phyloP scores from a whole-genome alignment of 2,113 vertebrate genomes.

The Alouatta palliata region DNA sequence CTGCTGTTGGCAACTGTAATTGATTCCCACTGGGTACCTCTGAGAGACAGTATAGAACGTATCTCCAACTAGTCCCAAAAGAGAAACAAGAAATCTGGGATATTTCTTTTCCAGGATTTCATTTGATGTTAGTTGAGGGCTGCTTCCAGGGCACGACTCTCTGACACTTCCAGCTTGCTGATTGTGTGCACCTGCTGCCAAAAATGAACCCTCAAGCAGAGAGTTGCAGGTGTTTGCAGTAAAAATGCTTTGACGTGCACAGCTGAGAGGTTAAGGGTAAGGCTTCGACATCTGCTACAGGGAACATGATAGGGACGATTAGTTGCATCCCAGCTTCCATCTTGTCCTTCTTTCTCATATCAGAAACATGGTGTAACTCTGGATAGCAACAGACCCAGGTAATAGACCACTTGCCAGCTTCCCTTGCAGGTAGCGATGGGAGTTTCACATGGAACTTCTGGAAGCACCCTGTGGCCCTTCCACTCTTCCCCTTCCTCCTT shows the following conservation, averaged over 20 bases:
- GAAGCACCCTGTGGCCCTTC: neutral
- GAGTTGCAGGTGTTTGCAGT: neutral
- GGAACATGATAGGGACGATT: neutral
- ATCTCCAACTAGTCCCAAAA: neutral
- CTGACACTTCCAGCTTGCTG: neutral
- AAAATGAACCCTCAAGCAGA: neutral
- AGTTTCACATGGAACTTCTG: neutral
- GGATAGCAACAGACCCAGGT: neutral
- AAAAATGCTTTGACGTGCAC: neutral
- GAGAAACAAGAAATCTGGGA: neutral
- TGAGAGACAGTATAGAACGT: neutral
- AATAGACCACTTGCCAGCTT: neutral
- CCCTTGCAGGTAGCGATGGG: neutral
- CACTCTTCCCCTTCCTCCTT: neutral
- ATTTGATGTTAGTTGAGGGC: neutral
- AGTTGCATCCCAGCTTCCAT: neutral
- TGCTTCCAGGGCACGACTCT: neutral
- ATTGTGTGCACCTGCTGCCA: neutral
- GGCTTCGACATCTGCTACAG: neutral
- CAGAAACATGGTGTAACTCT: neutral
- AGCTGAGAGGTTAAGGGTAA: neutral
- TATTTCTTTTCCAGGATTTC: neutral
- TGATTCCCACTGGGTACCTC: neutral
- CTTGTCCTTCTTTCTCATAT: neutral
- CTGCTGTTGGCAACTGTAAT: neutral